Percentiles rank a stretch among this genome's conserved stretches.
Evolutionary conservation across 1,140 invertebrate species (phyloP).

Genomic region (Atta cephalotes): DNA sequence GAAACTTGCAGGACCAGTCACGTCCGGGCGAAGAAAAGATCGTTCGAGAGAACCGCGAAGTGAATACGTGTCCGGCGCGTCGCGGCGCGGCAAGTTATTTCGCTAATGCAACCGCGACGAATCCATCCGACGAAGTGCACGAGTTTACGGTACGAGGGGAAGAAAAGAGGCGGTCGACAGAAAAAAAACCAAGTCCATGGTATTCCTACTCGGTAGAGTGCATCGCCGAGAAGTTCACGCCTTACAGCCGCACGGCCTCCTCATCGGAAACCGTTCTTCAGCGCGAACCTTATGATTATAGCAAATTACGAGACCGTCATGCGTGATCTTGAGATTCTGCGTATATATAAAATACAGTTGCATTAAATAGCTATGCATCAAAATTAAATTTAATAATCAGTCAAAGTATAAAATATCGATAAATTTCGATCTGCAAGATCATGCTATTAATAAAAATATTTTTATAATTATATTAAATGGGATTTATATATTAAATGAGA

Average conservation of each 20-base stretch:
- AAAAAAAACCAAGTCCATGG: constrained; percentile 22
- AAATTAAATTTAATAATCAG: constrained; percentile 23
- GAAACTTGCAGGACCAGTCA: constrained; percentile 54
- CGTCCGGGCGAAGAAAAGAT: constrained; percentile 55
- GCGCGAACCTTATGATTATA: constrained; percentile 31
- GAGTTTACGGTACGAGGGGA: constrained; percentile 49
- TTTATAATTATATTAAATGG: background rate
- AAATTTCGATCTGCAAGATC: background rate
- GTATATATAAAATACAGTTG: background rate
- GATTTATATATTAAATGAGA: background rate
- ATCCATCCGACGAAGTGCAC: constrained; percentile 67
- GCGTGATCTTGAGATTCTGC: background rate
- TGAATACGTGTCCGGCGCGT: constrained; percentile 54
- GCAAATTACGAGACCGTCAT: constrained; percentile 41
- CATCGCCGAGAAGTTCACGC: constrained; percentile 62
- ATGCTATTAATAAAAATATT: background rate
- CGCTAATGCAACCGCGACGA: constrained; percentile 69
- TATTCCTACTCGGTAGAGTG: constrained; percentile 47
- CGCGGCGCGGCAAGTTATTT: constrained; percentile 66
- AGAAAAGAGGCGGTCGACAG: constrained; percentile 50
- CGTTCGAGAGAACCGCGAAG: constrained; percentile 47
- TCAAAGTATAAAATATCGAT: background rate
- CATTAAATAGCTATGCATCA: background rate
- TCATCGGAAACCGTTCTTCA: constrained; percentile 51
- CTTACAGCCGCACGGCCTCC: constrained; percentile 69